phyloP scores from a whole-genome alignment of 2,888 invertebrate genomes.

The Xanthorhoe spadicearia region DNA sequence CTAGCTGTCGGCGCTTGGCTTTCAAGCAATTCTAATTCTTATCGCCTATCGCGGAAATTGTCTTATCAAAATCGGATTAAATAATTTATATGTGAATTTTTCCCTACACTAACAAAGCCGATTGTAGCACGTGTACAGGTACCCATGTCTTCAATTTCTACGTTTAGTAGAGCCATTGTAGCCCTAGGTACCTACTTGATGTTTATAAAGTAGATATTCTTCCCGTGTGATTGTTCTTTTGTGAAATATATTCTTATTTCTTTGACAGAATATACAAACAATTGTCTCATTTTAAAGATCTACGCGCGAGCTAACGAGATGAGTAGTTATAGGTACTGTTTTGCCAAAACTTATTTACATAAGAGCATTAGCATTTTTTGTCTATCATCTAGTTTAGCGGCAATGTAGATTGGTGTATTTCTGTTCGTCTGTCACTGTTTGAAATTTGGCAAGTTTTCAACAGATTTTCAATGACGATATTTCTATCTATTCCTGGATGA shows the following conservation, averaged over 20 bases:
- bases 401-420: conserved; percentile 56
- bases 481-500: conserved; percentile 72
- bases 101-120: background rate
- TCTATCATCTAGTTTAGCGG: conserved; percentile 50
- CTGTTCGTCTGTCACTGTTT: conserved; percentile 58
- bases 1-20: background rate
- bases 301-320: conserved; percentile 29
- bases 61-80: background rate
- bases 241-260: conserved; percentile 9
- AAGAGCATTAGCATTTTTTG: conserved; percentile 54
- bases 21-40: conserved; percentile 1
- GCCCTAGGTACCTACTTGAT: background rate
- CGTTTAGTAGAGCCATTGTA: background rate
- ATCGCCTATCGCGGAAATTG: background rate
- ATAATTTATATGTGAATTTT: background rate
- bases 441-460: conserved; percentile 71
- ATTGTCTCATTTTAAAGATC: conserved; percentile 34
- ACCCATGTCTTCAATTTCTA: background rate
- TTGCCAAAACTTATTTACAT: conserved; percentile 50
- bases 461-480: conserved; percentile 62
- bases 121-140: background rate
- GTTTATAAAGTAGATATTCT: conserved; percentile 6
- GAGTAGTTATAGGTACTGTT: conserved; percentile 19
- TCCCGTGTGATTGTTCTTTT: background rate
- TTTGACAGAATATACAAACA: conserved; percentile 24